Conservation (phyloP, 35 echinoderm and acorn worm genomes). For the Apostichopus parvimensis region DNA sequence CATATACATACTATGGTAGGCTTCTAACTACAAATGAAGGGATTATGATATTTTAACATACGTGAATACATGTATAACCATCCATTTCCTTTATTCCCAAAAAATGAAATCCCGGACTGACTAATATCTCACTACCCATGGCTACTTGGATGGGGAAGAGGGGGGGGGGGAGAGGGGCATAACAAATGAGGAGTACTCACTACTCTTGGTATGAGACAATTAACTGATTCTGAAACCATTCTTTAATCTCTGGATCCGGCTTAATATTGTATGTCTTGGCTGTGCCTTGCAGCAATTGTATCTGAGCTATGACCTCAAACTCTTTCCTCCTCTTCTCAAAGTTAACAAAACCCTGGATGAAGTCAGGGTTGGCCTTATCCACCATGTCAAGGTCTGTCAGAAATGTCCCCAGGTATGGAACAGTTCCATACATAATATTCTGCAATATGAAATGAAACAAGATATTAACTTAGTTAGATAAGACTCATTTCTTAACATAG, state of each 20-base stretch:
- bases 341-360: constrained; percentile 76
- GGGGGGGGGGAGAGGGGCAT: not conserved
- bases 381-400: constrained; percentile 97
- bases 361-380: constrained; percentile 87
- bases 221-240: constrained; percentile 80
- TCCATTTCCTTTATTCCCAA: too few species aligned
- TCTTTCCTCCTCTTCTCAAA: constrained; percentile 99
- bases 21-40: too few species aligned
- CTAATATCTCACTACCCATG: too few species aligned
- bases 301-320: constrained; percentile 98
- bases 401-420: constrained; percentile 93
- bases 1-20: too few species aligned
- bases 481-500: too few species aligned
- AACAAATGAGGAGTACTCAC: constrained; percentile 57
- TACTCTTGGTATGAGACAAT: constrained; percentile 77
- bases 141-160: too few species aligned
- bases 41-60: too few species aligned
- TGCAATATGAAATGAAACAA: not conserved
- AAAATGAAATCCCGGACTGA: too few species aligned
- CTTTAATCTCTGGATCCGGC: constrained; percentile 56
- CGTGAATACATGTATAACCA: too few species aligned
- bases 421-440: constrained; percentile 81
- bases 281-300: constrained; percentile 85
- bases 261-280: constrained; percentile 87
- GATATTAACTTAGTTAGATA: too few species aligned